Conservation (phyloP, 2,797 vertebrate species). For the Cossypha caffra region DNA sequence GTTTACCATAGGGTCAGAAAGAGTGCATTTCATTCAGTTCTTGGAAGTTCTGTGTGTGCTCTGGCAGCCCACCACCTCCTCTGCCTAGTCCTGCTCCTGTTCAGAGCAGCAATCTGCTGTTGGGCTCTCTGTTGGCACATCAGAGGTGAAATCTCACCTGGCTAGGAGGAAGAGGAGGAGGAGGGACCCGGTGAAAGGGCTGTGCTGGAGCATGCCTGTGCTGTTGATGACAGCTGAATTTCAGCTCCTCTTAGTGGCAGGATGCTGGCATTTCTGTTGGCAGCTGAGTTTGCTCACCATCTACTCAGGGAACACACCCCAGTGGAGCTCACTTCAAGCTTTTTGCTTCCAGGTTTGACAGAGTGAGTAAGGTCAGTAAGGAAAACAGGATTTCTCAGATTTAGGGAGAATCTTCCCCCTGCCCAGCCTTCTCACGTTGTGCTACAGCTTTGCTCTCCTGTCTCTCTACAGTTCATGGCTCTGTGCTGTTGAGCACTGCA, state of each 20-base stretch:
- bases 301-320: not conserved
- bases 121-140: not conserved
- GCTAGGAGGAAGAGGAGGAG: not conserved
- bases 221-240: not conserved
- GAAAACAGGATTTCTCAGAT: not conserved
- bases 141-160: not conserved
- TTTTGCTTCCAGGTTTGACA: not conserved
- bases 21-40: not conserved
- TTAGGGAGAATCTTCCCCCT: not conserved
- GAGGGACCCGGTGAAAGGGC: accelerated
- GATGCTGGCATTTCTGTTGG: not conserved
- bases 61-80: not conserved
- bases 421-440: not conserved
- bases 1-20: not conserved
- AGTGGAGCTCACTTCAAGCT: not conserved
- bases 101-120: not conserved
- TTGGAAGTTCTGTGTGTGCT: not conserved
- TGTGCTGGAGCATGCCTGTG: not conserved
- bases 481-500: not conserved
- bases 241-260: conserved; percentile 45
- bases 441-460: not conserved
- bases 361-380: not conserved
- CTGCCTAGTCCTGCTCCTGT: not conserved
- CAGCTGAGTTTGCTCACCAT: not conserved
- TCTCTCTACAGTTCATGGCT: not conserved